Percentiles rank a stretch among this genome's conserved stretches.
Evolutionary conservation across 2,113 vertebrate genomes (phyloP).

Genomic region (Sylvilagus bachmani): DNA sequence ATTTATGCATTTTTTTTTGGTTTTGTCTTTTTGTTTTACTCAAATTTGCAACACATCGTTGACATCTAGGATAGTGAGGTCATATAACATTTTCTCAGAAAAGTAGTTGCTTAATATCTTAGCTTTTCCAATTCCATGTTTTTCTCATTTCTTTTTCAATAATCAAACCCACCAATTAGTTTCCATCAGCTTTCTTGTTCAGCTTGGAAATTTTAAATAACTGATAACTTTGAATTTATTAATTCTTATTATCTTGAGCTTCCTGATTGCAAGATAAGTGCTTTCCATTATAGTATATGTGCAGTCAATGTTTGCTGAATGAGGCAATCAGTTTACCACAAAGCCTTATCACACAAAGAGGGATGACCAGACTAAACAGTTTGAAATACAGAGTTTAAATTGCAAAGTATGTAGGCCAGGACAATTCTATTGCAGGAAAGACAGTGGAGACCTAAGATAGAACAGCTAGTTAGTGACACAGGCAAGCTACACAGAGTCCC

Average conservation of each 20-base stretch:
- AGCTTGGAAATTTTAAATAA: conserved; percentile 35
- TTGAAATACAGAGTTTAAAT: conserved; percentile 7
- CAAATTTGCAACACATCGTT: conserved; percentile 33
- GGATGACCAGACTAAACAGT: background rate
- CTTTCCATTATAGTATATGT: background rate
- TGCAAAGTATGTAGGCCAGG: background rate
- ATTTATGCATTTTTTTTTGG: background rate
- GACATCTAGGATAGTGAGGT: background rate
- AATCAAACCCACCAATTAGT: background rate
- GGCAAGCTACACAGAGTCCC: background rate
- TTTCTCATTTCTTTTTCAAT: background rate
- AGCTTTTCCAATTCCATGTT: background rate
- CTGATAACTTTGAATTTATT: conserved; percentile 8
- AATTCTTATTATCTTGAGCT: background rate
- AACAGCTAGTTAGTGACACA: background rate
- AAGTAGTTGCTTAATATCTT: background rate
- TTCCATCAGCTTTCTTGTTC: conserved; percentile 33
- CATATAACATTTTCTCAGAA: background rate
- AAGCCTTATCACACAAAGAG: conserved; percentile 27
- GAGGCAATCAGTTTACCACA: conserved; percentile 18
- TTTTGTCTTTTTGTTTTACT: conserved; percentile 10
- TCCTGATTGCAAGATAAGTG: background rate
- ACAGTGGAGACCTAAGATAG: background rate
- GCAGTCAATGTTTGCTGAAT: conserved; percentile 9
- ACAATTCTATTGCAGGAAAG: background rate